phyloP scores from a whole-genome alignment of 2,888 invertebrate genomes.

The Ecliptopera silaceata region DNA sequence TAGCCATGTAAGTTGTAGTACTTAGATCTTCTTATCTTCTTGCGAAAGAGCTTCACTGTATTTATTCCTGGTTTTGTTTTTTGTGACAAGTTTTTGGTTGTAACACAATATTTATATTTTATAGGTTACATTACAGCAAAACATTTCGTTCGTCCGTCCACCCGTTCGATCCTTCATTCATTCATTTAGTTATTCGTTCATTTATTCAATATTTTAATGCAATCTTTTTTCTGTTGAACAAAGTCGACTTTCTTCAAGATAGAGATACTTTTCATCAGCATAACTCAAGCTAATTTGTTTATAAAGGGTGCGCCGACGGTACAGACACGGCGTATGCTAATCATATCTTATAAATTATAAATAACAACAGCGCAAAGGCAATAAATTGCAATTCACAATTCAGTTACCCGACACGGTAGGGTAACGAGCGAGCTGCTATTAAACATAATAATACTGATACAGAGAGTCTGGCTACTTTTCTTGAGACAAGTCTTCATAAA shows the following conservation, averaged over 20 bases:
- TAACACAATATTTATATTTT: too few species aligned
- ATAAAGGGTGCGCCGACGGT: constrained; percentile 12
- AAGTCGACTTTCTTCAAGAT: not conserved
- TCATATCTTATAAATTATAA: constrained; percentile 74
- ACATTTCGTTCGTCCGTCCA: too few species aligned
- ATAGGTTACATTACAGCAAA: too few species aligned
- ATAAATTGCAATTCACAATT: constrained; percentile 68
- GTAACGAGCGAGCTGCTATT: constrained; percentile 35
- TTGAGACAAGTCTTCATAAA: not conserved
- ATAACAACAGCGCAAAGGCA: constrained; percentile 68
- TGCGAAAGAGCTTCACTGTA: too few species aligned
- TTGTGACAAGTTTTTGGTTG: not conserved
- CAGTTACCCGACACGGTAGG: constrained; percentile 42
- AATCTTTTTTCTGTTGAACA: too few species aligned
- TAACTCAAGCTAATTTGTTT: constrained; percentile 31
- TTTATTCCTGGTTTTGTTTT: not conserved
- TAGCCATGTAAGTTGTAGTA: too few species aligned
- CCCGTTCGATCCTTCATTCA: too few species aligned
- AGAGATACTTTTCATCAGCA: constrained; percentile 21
- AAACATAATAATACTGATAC: constrained; percentile 14
- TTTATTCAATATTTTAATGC: too few species aligned
- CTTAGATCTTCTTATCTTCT: too few species aligned
- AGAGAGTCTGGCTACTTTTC: not conserved
- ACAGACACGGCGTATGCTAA: constrained; percentile 42
- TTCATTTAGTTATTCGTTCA: too few species aligned